These are phyloP conservation scores for Keiferia lycopersicella DNA, from an alignment of 2,888 invertebrate genomes.

Conservation along the genomic window DNA sequence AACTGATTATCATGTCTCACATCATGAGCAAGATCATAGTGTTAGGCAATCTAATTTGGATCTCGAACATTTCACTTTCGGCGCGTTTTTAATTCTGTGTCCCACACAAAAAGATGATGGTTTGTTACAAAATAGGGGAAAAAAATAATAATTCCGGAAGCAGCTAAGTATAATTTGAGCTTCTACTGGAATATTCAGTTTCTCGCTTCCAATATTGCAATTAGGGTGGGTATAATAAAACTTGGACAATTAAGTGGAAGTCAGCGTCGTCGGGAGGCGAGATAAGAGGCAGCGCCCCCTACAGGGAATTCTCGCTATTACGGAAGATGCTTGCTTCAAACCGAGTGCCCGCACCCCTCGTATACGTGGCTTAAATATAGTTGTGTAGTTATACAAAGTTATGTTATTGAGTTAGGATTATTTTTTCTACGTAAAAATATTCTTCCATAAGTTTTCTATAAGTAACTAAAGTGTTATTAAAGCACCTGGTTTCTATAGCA, in stretches of 20 bases:
- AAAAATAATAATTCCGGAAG: background rate
- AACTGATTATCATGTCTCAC: no score
- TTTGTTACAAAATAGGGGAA: background rate
- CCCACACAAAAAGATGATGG: background rate
- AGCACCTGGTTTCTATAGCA: background rate
- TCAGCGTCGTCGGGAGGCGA: conserved; percentile 64
- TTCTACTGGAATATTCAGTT: conserved; percentile 14
- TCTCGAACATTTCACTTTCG: no score
- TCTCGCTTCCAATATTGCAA: conserved; percentile 56
- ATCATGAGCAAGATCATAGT: no score
- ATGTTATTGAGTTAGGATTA: no score
- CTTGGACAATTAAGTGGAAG: conserved; percentile 78
- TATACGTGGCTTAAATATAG: background rate
- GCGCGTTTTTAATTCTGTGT: no score
- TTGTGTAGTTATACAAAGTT: background rate
- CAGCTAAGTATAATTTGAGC: background rate
- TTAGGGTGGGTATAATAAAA: conserved; percentile 72
- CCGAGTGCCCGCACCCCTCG: background rate
- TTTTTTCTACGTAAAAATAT: no score
- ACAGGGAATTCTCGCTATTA: conserved; percentile 13
- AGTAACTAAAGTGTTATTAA: background rate
- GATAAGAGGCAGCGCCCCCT: conserved; percentile 63
- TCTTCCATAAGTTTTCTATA: background rate
- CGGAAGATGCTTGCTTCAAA: background rate
- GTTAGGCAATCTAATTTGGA: no score